Conservation (phyloP, 1,140 invertebrate genomes). For the Drosophila fuyamai region DNA sequence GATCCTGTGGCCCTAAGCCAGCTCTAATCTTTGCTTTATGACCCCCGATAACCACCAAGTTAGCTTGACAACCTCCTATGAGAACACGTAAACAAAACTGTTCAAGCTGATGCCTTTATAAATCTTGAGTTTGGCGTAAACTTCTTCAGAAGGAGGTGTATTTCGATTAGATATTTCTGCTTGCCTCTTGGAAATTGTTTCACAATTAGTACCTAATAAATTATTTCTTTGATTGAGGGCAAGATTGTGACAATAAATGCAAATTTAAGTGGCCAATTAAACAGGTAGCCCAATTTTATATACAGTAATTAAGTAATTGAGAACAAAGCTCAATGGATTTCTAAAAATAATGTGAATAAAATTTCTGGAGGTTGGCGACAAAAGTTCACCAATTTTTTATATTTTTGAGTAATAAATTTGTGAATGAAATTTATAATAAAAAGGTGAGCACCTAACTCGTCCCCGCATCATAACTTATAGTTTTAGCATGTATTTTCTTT, state of each 20-base stretch:
- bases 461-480: too few relatives aligned
- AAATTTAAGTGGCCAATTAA: slow-evolving; percentile 39
- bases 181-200: slow-evolving; percentile 26
- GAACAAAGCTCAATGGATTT: not conserved
- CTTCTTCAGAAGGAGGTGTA: slow-evolving; percentile 11
- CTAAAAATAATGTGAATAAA: too few relatives aligned
- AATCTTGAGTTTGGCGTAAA: slow-evolving; percentile 39
- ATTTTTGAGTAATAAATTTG: too few relatives aligned
- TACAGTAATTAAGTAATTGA: not conserved
- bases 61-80: slow-evolving; percentile 11
- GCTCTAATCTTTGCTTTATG: slow-evolving; percentile 38
- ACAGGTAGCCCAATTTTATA: not conserved
- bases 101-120: slow-evolving; percentile 27
- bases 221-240: slow-evolving; percentile 27
- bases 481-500: too few relatives aligned
- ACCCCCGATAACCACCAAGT: slow-evolving; percentile 7
- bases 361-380: too few relatives aligned
- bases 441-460: too few relatives aligned
- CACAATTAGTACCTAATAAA: slow-evolving; percentile 47
- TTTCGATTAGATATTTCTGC: slow-evolving; percentile 59
- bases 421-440: too few relatives aligned
- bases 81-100: slow-evolving; percentile 37
- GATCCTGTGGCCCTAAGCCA: slow-evolving; percentile 21
- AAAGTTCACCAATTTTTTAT: too few relatives aligned
- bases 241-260: slow-evolving; percentile 29